Evolutionary conservation across 2,888 invertebrate species (phyloP), one percentile per base, ranked within the genome.

Genomic region (Caenorhabditis auriculariae): DNA sequence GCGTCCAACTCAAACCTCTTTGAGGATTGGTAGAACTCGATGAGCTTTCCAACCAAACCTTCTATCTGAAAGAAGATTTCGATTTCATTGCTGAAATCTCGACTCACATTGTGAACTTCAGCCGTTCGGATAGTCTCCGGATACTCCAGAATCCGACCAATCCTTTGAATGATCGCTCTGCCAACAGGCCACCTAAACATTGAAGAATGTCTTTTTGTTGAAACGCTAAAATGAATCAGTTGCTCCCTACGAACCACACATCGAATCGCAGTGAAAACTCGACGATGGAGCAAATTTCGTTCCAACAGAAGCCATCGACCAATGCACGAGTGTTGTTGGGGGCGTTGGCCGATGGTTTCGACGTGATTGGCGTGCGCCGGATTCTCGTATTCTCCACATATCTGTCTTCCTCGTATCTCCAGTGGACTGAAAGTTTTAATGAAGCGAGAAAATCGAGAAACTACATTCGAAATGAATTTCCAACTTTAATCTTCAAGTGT

Each of bases 91-190:
- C 35, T n/a, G 35, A 35, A 17, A 7, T 23, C 24, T 26, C 23
- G 15, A 37, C 44, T 41, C 2, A 66, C 57, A 15, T 32, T 42
- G 4, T 47, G 19, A 15, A 29, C 45, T 26, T 55, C 62, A 1
- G 71, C 60, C 2, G 69, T 59, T 32, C 48, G 35, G 2, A 71
- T 62, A 46, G 67, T 49, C 7, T 46, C 44, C 29, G 58, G 60
- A 39, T 56, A 53, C 41, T 72, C 72, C 17, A 72, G 59, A 3
- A 63, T 45, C 3, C 54, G 54, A 17, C 62, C 61, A 9, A 72
- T 28, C 24, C 51, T 58, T 17, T 66, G 51, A 9, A 72, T 52
- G 23, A 54, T 56, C 26, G 48, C 42, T 3, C 50, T 44, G 21
- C 49, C 28, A 23, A 65, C 63, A 5, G 62, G 52, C 60, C 63